Evolutionary conservation across 2,888 invertebrate species (phyloP).

Genomic region (Neoitamus cyanurus): DNA sequence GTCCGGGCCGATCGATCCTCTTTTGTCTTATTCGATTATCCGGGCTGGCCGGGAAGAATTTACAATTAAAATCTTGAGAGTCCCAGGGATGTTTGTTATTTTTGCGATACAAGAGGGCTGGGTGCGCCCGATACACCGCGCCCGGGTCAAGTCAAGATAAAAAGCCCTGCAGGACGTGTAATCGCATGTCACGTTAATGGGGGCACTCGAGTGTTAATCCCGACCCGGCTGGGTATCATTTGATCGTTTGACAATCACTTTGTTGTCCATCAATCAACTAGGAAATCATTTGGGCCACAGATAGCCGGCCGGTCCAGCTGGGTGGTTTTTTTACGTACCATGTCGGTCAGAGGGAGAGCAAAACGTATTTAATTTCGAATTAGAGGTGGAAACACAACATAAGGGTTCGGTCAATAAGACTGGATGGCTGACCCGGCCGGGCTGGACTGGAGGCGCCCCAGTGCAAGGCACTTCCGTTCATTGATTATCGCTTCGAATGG

Average conservation of each 20-base stretch:
- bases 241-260: slow-evolving; percentile 57
- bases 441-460: background rate
- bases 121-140: background rate
- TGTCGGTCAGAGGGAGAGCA: background rate
- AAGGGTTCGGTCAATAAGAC: slow-evolving; percentile 39
- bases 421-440: background rate
- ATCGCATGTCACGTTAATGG: slow-evolving; percentile 45
- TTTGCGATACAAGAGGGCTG: background rate
- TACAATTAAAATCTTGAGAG: slow-evolving; percentile 23
- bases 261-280: slow-evolving; percentile 57
- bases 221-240: slow-evolving; percentile 53
- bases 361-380: slow-evolving; percentile 43
- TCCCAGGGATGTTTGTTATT: background rate
- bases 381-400: slow-evolving; percentile 41
- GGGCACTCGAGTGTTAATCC: slow-evolving; percentile 53
- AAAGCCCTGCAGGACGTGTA: slow-evolving; percentile 20
- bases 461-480: background rate
- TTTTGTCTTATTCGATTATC: slow-evolving; percentile 25
- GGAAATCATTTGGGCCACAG: slow-evolving; percentile 15
- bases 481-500: slow-evolving; percentile 41
- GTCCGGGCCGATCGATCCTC: slow-evolving; percentile 3
- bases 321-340: background rate
- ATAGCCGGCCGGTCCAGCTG: slow-evolving; percentile 1
- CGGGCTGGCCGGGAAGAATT: background rate
- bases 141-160: slow-evolving; percentile 11